phyloP scores from a whole-genome alignment of 2,888 invertebrate species.

The Venusia cambrica region DNA sequence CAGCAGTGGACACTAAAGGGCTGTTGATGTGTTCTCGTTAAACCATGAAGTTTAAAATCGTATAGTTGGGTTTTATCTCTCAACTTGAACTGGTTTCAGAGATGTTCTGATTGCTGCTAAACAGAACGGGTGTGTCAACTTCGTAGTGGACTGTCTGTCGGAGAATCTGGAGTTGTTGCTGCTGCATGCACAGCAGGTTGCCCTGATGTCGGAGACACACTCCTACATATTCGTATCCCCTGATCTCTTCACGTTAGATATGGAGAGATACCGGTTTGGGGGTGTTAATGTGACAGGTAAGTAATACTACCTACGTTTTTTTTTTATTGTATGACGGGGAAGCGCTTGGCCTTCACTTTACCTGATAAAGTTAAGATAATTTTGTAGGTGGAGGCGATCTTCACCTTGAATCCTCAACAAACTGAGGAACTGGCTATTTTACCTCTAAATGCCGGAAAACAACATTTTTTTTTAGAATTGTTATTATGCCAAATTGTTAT shows the following conservation, averaged over 20 bases:
- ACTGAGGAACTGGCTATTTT: no score
- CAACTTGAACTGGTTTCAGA: constrained; percentile 75
- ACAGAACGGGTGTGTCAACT: constrained; percentile 83
- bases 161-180: constrained; percentile 64
- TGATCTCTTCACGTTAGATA: constrained; percentile 89
- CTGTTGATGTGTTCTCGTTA: no score
- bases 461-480: no score
- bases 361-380: no score
- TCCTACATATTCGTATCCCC: constrained; percentile 89
- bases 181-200: constrained; percentile 90
- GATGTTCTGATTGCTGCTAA: constrained; percentile 86
- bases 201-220: constrained; percentile 89
- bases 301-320: constrained; percentile 3
- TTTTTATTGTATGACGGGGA: neutral
- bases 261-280: constrained; percentile 88
- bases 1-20: no score
- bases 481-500: no score
- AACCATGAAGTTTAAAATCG: no score
- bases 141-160: constrained; percentile 88
- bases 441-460: no score
- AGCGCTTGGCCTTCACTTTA: no score
- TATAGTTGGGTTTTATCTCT: no score
- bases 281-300: constrained; percentile 91
- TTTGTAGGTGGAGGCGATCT: no score
- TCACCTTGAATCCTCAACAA: no score